Base-by-base conservation (phyloP, 2,888 invertebrate genomes). In the Philereme transversata region DNA sequence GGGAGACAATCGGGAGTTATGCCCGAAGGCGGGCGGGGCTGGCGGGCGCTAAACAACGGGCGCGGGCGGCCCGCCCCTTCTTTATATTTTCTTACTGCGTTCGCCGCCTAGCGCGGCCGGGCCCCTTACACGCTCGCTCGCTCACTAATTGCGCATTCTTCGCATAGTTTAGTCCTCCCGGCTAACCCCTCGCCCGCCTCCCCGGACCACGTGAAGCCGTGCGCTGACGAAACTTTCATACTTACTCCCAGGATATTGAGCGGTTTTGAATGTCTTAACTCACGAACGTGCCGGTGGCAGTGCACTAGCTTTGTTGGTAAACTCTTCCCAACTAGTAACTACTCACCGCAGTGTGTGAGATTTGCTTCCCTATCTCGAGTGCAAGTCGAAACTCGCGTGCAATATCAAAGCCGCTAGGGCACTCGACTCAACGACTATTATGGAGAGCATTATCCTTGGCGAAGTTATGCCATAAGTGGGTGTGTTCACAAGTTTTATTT, bases 101-200 rank as follows among this genome's bases (percentile, higher is more conserved):
- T 90, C 90, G 90, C 90, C 91, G 87, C 87, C 89, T 89, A 82
- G 88, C 90, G 86, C 91, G 92, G 92, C 93, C 92, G 93, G 94
- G 93, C 94, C 91, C 90, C 92, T 88, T 93, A 93, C 93, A 93
- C 93, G 93, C 94, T 93, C 94, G 95, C 94, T 94, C 95, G 95
- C 94, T 96, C 96, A 96, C 97, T 97, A 97, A 97, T 97, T 97
- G 97, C 96, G 96, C 97, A 97, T 97, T 97, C 97, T 96, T 97
- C 96, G 96, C 97, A 97, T 97, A 97, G 97, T 97, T 97, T 96
- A 95, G 95, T 94, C 94, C 95, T 94, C 94, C 93, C 90, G 90
- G 89, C 93, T 90, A 83, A 84, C 93, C 93, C 93, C 88, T 85
- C 91, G 87, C 89, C 87, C 81, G 80, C 87, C 90, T 81, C 87